Evolutionary conservation across 2,888 invertebrate genomes (phyloP), one percentile per base, ranked within the genome.

Genomic region (Rotaria macrura): DNA sequence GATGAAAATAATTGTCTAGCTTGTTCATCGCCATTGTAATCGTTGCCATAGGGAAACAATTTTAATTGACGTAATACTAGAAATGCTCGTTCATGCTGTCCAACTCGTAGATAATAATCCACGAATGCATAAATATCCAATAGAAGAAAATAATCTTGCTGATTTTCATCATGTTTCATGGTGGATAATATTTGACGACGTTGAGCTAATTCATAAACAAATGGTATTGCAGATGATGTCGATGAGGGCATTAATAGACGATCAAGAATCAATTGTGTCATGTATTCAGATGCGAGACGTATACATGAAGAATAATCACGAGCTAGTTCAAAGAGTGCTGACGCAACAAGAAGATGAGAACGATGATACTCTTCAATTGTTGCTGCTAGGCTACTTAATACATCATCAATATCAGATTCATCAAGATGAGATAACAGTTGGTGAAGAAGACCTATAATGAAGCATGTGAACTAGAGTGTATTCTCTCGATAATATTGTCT

Each of bases 131-230:
- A 43, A 12, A 43, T 43, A 79, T 79, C 79, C 34, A 79, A 79
- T 79, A 79, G 20, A n/a, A 79, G 79, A 40, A 43, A 79, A 79
- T 40, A 79, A n/a, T 40, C 12, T 43, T 40, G 40, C 25, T 43
- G 38, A n/a, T 25, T 14, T n/a, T 79, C 43, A 43, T 25, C 9
- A 12, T n/a, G 40, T 79, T 79, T 9, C 4, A 4, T 23, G 17
- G 40, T 43, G 40, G 7, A 23, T 14, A 79, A n/a, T 20, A 79
- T 43, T 79, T 79, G 79, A 25, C 43, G 25, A 25, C 79, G 79
- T 79, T 79, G 79, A 79, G 79, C 79, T 40, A 79, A 79, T 79
- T 79, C 79, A 43, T 79, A 79, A 43, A 43, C 79, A n/a, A n/a
- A 79, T 43, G 79, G 43, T 2, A n/a, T 20, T 79, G 40, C n/a